These are phyloP conservation scores for Nanorana parkeri DNA, from an alignment of 2,113 vertebrate species.

Conservation along the genomic window DNA sequence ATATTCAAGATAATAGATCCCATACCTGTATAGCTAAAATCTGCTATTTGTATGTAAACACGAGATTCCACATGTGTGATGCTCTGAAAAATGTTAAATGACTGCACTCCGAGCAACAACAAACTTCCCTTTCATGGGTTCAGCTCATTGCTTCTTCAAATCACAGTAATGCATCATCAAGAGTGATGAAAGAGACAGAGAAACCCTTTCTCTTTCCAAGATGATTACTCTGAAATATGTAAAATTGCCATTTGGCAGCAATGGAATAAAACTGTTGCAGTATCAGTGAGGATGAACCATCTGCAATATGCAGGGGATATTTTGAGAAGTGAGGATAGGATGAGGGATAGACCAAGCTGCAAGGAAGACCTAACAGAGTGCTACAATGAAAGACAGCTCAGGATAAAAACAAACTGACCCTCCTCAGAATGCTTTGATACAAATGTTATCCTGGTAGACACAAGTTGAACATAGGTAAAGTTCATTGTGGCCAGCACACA, in stretches of 20 bases:
- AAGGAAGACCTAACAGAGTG: neutral
- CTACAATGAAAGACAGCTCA: neutral
- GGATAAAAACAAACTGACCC: slow-evolving; percentile 5
- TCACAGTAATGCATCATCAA: neutral
- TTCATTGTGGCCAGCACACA: too few relatives aligned
- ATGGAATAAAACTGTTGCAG: slow-evolving; percentile 20
- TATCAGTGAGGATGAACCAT: neutral
- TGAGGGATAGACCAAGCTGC: slow-evolving; percentile 13
- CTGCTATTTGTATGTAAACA: neutral
- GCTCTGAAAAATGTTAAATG: neutral
- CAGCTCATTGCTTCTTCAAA: slow-evolving; percentile 6
- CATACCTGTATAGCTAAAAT: neutral
- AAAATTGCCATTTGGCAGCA: slow-evolving; percentile 17
- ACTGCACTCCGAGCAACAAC: neutral
- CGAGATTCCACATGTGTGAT: neutral
- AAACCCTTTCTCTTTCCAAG: slow-evolving; percentile 19
- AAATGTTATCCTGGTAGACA: neutral
- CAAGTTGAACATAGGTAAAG: neutral
- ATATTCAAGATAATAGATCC: too few relatives aligned
- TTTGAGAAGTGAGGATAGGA: slow-evolving; percentile 32
- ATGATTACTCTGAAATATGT: slow-evolving; percentile 30
- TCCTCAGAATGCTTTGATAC: neutral
- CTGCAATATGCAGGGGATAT: slow-evolving; percentile 14
- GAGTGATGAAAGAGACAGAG: neutral
- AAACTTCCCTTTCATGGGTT: neutral